phyloP scores from a whole-genome alignment of 1,140 invertebrate genomes.

The Leptinotarsa defecta region DNA sequence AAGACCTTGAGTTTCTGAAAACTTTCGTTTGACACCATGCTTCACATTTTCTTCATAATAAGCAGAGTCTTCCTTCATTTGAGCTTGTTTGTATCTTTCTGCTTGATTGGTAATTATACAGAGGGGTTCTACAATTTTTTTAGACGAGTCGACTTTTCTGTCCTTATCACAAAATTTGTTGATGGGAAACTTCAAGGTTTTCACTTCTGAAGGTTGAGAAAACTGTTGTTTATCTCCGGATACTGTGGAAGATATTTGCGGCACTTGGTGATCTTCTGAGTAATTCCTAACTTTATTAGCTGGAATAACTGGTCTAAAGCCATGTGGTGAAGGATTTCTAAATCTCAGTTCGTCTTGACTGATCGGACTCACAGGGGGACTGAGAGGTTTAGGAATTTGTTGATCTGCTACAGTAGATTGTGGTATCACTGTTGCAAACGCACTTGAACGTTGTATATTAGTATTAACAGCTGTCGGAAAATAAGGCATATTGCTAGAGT shows the following conservation, averaged over 20 bases:
- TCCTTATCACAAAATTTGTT: conserved; percentile 39
- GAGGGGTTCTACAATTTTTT: conserved; percentile 47
- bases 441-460: conserved; percentile 44
- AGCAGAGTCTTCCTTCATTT: conserved; percentile 44
- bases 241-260: conserved; percentile 46
- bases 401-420: conserved; percentile 26
- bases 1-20: conserved; percentile 35
- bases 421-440: conserved; percentile 52
- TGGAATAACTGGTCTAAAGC: conserved; percentile 44
- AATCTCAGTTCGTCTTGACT: conserved; percentile 26
- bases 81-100: conserved; percentile 51
- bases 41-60: conserved; percentile 49
- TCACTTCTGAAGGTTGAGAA: conserved; percentile 39
- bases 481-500: conserved; percentile 49
- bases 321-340: conserved; percentile 34
- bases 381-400: conserved; percentile 35
- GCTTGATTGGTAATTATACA: conserved; percentile 53
- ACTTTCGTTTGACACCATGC: conserved; percentile 44
- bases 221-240: conserved; percentile 23
- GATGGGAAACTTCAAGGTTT: conserved; percentile 48
- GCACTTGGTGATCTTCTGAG: conserved; percentile 45
- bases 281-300: conserved; percentile 29
- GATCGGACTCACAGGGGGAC: conserved; percentile 49
- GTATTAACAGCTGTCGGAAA: conserved; percentile 36
- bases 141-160: conserved; percentile 34